Evolutionary conservation across 2,113 vertebrate species (phyloP), one percentile per base, ranked within the genome.

Genomic region (Stictonetta naevosa): DNA sequence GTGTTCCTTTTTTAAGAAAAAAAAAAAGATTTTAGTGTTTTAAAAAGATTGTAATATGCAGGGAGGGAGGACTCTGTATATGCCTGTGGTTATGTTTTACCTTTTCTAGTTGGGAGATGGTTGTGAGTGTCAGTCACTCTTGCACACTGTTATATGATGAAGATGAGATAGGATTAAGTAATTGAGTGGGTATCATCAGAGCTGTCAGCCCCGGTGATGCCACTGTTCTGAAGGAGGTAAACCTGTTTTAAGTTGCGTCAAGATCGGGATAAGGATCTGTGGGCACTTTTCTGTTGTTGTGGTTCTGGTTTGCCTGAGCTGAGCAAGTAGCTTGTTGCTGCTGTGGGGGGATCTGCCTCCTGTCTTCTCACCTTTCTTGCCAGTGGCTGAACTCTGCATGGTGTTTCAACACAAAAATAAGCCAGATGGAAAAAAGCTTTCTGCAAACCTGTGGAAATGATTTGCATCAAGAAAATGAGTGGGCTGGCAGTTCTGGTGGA

Each of bases 281-380:
- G 25, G 13, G 29, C 73, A 22, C 7, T 88, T 5, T 83, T 83
- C 50, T 81, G 71, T 88, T 60, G 14, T 67, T 52, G 7, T 78
- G 42, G 60, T 36, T 31, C 25, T 75, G 68, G 40, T 86, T 81
- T 72, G 66, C 83, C 73, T 86, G 91, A 88, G 73, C 86, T 94
- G 76, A 88, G 62, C 0, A 2, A 80, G 68, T 68, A 74, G 88
- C 83, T 46, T 56, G n/a, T 56, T 80, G 28, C 59, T 88, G 63
- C 76, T 46, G 50, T 66, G 62, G 36, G 34, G 19, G 56, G 55
- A 50, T 53, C 8, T 62, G 14, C 29, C 20, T 73, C 40, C 44
- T 86, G 11, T 36, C n/a, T 16, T 40, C 34, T 85, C 89, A 20
- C 48, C 22, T 86, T 81, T 78, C 13, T 60, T 71, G 46, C 2